Base-by-base conservation (phyloP, 2,888 invertebrate species). In the Epinotia ramella region DNA sequence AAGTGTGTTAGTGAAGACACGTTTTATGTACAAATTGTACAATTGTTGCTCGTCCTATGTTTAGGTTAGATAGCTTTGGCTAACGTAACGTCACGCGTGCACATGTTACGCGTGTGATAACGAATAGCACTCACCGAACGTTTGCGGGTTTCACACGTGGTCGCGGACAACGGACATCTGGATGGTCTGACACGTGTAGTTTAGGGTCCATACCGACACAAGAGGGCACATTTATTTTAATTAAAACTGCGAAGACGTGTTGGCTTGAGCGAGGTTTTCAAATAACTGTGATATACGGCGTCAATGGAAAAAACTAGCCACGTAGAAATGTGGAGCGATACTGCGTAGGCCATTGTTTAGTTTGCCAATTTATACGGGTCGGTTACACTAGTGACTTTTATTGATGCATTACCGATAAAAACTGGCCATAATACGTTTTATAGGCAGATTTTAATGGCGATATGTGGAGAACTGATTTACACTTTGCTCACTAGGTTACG, bases 341-440 rank as follows among this genome's bases (percentile, higher is more conserved):
- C 94, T 94, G 94, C 90, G 89, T 85, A 81, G 84, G 85, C 89
- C 88, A 93, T 93, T 94, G 94, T 95, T 95, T 94, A 91, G 93
- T 93, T 94, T 90, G 91, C 92, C 94, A 94, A 94, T 94, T 94
- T 94, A 94, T 94, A 94, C 93, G 93, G 91, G 89, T 94, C 91
- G 93, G 94, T 94, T 94, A 94, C 94, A 94, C 88, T 93, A 90
- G 89, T 84, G 93, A 88, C 91, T 92, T 93, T 94, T 93, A 94
- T 93, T 93, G 91, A 93, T 89, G 91, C 92, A 93, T 94, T 94
- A 93, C 89, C 91, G 93, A 94, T 94, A 94, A 94, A 92, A 91
- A 88, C 65, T 87, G 88, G 89, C 84, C 89, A 89, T 93, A 93
- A 94, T 92, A 86, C 91, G 87, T 90, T 93, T 94, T 93, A 93